Evolutionary conservation across 2,113 vertebrate genomes (phyloP).

Genomic region (Pterocles orientalis): DNA sequence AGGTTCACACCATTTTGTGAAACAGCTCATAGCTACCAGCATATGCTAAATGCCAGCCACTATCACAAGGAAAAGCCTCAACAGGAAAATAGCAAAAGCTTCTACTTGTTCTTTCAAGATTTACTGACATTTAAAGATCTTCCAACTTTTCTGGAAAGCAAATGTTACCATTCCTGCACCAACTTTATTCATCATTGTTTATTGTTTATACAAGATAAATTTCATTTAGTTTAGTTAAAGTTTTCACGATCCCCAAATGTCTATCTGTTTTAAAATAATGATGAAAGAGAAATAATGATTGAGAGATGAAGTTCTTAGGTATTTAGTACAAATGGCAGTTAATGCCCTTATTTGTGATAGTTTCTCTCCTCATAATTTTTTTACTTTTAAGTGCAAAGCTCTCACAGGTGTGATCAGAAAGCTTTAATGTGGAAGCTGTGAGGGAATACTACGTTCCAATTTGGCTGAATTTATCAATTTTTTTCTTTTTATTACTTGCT

Average conservation of each 20-base stretch:
- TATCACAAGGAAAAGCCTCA: background rate
- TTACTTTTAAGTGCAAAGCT: slow-evolving; percentile 1
- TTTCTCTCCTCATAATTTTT: background rate
- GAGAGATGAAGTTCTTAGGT: background rate
- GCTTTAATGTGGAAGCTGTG: background rate
- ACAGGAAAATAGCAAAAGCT: background rate
- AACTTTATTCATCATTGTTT: background rate
- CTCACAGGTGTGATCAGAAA: background rate
- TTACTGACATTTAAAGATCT: background rate
- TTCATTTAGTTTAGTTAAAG: background rate
- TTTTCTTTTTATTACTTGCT: background rate
- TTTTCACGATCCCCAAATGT: background rate
- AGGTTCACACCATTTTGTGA: background rate
- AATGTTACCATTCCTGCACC: background rate
- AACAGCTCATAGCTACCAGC: background rate
- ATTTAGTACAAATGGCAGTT: background rate
- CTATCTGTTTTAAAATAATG: background rate
- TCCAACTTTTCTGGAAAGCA: background rate
- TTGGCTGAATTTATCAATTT: background rate
- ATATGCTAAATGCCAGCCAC: background rate
- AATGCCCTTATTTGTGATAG: background rate
- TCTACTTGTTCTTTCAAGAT: background rate
- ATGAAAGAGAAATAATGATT: background rate
- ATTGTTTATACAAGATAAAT: background rate
- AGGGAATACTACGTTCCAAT: background rate